Evolutionary conservation across 2,797 vertebrate genomes (phyloP).

Genomic region (Loriculus beryllinus): DNA sequence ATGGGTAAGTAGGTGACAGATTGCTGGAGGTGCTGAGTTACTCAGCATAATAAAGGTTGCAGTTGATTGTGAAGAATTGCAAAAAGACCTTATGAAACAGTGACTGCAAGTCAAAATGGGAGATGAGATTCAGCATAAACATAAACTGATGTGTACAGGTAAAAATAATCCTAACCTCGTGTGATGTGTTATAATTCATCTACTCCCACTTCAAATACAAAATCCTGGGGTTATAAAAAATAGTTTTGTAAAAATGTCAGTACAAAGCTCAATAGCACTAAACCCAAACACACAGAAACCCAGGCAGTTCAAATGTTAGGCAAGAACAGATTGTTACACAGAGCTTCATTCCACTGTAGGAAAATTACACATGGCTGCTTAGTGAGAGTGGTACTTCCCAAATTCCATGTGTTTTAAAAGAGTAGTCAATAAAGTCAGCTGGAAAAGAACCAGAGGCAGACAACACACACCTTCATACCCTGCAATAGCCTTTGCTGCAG

Average conservation of each 20-base stretch:
- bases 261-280: not conserved
- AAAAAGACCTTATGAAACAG: not conserved
- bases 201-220: not conserved
- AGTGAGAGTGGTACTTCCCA: not conserved
- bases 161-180: not conserved
- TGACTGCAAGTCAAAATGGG: not conserved
- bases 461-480: accelerated
- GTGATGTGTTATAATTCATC: not conserved
- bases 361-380: not conserved
- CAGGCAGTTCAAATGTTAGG: not conserved
- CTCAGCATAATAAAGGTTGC: not conserved
- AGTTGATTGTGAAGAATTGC: not conserved
- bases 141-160: not conserved
- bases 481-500: not conserved
- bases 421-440: not conserved
- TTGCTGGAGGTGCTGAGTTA: not conserved
- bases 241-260: not conserved
- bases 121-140: not conserved
- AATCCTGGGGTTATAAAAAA: not conserved
- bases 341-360: not conserved
- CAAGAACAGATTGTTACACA: not conserved
- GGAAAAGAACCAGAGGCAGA: not conserved
- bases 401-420: not conserved
- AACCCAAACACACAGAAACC: not conserved
- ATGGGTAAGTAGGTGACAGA: not conserved